These are phyloP conservation scores for Petaurus breviceps DNA, from an alignment of 2,113 vertebrate species.

Conservation along the genomic window DNA sequence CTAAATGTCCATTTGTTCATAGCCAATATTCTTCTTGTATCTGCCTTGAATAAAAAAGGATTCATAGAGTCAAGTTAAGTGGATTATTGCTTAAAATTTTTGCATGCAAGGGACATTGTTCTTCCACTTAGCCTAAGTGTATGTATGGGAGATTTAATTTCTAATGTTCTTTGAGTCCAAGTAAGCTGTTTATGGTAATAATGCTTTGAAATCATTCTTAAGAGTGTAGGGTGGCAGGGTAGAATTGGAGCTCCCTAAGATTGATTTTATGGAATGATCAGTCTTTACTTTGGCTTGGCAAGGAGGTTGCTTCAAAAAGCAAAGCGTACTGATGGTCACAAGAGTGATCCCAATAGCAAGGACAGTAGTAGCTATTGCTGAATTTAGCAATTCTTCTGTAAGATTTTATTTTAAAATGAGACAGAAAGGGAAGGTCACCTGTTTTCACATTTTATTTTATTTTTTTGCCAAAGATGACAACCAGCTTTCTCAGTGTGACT, in stretches of 20 bases:
- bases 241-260: background rate
- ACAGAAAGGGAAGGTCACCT: background rate
- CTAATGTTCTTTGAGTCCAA: background rate
- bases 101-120: slow-evolving; percentile 11
- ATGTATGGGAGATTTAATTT: slow-evolving; percentile 18
- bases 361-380: slow-evolving; percentile 12
- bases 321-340: slow-evolving; percentile 11
- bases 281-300: background rate
- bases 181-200: slow-evolving; percentile 16
- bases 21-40: slow-evolving; percentile 17
- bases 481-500: background rate
- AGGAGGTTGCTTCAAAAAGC: background rate
- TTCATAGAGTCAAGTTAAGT: background rate
- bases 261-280: slow-evolving; percentile 12
- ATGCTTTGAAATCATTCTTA: slow-evolving; percentile 43
- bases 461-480: slow-evolving; percentile 43
- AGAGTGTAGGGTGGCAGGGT: slow-evolving; percentile 15
- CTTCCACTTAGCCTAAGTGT: slow-evolving; percentile 31
- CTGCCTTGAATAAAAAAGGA: slow-evolving; percentile 10
- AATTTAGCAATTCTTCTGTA: slow-evolving; percentile 21
- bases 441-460: background rate
- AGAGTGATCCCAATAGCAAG: background rate
- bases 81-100: slow-evolving; percentile 11
- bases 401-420: background rate
- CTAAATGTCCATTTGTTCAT: background rate